These are phyloP conservation scores for Phrynosoma blainvillii DNA, from an alignment of 2,113 vertebrate genomes.

Conservation along the genomic window DNA sequence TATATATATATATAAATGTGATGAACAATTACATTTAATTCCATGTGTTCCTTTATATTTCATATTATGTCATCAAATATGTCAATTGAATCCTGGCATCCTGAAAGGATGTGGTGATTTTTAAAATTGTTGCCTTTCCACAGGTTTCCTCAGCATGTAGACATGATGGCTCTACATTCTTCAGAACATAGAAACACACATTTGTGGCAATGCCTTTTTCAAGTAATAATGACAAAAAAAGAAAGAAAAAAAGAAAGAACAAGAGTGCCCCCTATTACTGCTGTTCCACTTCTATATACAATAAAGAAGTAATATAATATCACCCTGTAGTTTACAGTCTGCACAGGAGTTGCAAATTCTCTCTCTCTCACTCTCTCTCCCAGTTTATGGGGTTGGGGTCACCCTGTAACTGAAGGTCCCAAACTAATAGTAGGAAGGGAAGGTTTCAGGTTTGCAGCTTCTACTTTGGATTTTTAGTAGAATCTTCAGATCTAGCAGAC, in stretches of 20 bases:
- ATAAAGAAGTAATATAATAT: background rate
- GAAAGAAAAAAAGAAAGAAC: too few relatives aligned
- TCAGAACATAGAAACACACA: background rate
- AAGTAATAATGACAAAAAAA: background rate
- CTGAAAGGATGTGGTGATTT: background rate
- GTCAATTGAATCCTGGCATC: background rate
- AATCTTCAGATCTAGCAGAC: background rate
- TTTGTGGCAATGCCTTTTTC: rapidly evolving
- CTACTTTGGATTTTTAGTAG: background rate
- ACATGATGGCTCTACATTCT: background rate
- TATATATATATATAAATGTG: too few relatives aligned
- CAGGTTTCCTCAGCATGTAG: background rate
- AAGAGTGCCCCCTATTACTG: background rate
- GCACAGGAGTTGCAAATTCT: background rate
- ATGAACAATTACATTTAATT: background rate
- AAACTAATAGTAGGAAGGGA: background rate
- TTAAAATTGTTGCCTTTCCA: background rate
- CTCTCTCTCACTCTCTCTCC: too few relatives aligned
- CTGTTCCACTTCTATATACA: background rate
- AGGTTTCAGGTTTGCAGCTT: background rate
- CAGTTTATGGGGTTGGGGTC: too few relatives aligned
- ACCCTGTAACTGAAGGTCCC: background rate
- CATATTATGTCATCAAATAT: constrained; percentile 1
- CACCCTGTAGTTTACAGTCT: background rate
- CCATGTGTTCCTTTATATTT: background rate